Base-by-base conservation (phyloP, 2,797 vertebrate species). In the Merluccius polli region DNA sequence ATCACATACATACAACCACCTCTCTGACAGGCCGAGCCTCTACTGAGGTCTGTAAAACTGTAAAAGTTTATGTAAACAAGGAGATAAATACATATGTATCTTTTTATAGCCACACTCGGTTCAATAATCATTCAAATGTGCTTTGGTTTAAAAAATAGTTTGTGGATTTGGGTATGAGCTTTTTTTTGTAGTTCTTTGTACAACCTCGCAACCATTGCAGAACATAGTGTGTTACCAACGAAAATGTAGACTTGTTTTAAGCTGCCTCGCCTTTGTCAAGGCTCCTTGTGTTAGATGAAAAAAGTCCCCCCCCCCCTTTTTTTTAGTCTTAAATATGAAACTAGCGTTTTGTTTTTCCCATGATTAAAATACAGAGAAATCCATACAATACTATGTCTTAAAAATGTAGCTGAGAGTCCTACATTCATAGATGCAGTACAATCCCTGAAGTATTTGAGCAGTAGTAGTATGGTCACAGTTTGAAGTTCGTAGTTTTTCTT, bases 141-240 rank as follows among this genome's bases (percentile, higher is more conserved):
- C 96, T 98, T 98, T 98, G 97, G 97, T 98, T 98, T 98, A 97
- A 98, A 98, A 98, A 98, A 98, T 96, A 98, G 94, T 95, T 96
- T 95, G 95, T 96, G 95, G 94, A 98, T 98, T 98, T 97, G 96
- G 97, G 94, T 96, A 96, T 96, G 96, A 97, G 96, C 96, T 97
- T 95, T 92, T 92, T 93, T 85, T 69, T 88, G 83, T 88, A 85
- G 87, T 91, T 92, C 90, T 93, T 91, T 92, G 91, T 94, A 95
- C 94, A 95, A 93, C 89, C 94, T 91, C 90, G 90, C 87, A 90
- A 90, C 90, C 93, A 94, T 92, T 91, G 90, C 91, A 85, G 89
- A 93, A 93, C 92, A 90, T 95, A 95, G 92, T 94, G 91, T 94
- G 94, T 94, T 92, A 93, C 92, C 90, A 88, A 91, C 89, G 90